Evolutionary conservation across 2,888 invertebrate species (phyloP).

Genomic region (Xylota segnis): DNA sequence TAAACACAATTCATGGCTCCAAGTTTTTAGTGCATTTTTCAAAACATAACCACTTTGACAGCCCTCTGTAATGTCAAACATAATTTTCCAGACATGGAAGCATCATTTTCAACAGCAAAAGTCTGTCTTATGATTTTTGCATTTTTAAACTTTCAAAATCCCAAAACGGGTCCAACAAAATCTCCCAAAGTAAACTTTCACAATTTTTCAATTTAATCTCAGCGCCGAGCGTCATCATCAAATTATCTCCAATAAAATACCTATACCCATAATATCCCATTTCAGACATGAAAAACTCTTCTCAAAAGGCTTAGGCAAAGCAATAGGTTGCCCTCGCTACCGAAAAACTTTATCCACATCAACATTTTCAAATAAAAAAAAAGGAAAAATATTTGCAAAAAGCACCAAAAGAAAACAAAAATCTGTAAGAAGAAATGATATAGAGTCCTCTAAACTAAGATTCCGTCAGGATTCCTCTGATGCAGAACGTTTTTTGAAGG

Average conservation of each 20-base stretch:
- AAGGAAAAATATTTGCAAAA: slow-evolving; percentile 28
- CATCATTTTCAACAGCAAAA: neutral
- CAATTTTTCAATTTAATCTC: slow-evolving; percentile 67
- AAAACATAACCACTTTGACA: no score
- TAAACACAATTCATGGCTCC: no score
- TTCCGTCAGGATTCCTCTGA: slow-evolving; percentile 72
- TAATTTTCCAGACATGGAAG: no score
- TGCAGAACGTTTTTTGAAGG: slow-evolving; percentile 67
- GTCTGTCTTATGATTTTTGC: neutral
- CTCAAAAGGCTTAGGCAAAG: slow-evolving; percentile 36
- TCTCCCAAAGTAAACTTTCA: slow-evolving; percentile 52
- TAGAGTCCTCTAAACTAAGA: slow-evolving; percentile 72
- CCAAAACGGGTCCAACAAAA: neutral
- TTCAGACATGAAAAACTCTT: slow-evolving; percentile 39
- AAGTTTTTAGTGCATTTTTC: no score
- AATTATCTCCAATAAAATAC: slow-evolving; percentile 60
- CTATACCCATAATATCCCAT: slow-evolving; percentile 27
- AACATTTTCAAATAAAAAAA: slow-evolving; percentile 44
- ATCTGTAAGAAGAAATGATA: slow-evolving; percentile 36
- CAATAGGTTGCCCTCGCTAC: slow-evolving; percentile 4
- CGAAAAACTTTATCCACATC: slow-evolving; percentile 64
- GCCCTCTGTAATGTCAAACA: no score
- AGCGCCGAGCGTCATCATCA: slow-evolving; percentile 42
- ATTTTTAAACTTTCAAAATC: neutral
- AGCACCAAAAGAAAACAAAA: slow-evolving; percentile 23